These are phyloP conservation scores for Montipora sp. DNA, from an alignment of 64 coral and sea anemone genomes.

Conservation along the genomic window DNA sequence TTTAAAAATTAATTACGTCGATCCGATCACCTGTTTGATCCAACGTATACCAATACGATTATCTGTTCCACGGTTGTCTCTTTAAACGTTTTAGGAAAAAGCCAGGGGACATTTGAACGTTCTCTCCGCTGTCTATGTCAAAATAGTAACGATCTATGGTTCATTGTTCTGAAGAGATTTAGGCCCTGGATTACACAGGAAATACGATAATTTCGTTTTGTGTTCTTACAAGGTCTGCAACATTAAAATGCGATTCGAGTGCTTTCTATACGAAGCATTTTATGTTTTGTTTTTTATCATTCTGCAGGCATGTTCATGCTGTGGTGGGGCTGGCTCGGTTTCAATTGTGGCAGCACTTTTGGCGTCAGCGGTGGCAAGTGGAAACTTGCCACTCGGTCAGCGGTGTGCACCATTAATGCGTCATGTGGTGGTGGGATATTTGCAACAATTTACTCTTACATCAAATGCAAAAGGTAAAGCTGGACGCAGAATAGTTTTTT, in stretches of 20 bases:
- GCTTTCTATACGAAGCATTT: not conserved
- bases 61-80: too few species aligned
- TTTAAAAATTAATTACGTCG: too few species aligned
- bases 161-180: too few species aligned
- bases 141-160: too few species aligned
- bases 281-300: not conserved
- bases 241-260: not conserved
- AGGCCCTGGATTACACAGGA: too few species aligned
- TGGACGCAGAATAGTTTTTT: not conserved
- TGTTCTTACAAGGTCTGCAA: too few species aligned
- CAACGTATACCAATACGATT: too few species aligned
- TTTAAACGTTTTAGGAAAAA: too few species aligned
- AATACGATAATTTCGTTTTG: too few species aligned
- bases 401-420: constrained; percentile 90
- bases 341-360: constrained; percentile 80
- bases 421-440: constrained; percentile 89
- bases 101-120: too few species aligned
- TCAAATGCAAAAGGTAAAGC: constrained; percentile 58
- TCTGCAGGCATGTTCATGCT: constrained; percentile 73
- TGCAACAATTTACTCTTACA: constrained; percentile 66
- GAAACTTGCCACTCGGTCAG: constrained; percentile 81
- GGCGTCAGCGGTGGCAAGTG: constrained; percentile 77
- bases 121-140: too few species aligned
- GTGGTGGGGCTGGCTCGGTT: constrained; percentile 77
- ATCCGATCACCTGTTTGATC: too few species aligned